Conservation (phyloP, 2,113 vertebrate species). For the Mormoops blainvillei region DNA sequence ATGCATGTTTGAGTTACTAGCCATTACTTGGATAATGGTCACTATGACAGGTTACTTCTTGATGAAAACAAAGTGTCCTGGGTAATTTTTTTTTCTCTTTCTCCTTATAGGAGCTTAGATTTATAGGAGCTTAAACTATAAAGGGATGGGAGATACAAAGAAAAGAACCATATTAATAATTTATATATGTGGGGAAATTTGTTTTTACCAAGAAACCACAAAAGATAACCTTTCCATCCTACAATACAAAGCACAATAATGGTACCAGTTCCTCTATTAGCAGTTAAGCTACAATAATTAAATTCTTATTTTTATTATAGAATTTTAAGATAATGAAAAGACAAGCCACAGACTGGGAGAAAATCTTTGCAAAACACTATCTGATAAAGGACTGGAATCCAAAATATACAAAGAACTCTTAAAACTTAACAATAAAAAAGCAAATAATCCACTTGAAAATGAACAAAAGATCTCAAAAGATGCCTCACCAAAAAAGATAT, state of each 20-base stretch:
- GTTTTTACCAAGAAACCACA: not conserved
- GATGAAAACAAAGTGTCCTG: not conserved
- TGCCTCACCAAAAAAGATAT: not conserved
- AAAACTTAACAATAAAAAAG: not conserved
- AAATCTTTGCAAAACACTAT: not conserved
- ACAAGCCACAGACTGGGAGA: not conserved
- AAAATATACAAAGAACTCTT: not conserved
- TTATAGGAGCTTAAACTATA: not conserved
- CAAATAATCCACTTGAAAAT: not conserved
- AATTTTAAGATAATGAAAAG: not conserved
- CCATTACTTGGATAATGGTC: not conserved
- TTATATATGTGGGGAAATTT: conserved; percentile 8
- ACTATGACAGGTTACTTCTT: not conserved
- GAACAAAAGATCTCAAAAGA: not conserved
- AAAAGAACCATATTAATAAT: conserved; percentile 2
- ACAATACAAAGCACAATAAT: not conserved
- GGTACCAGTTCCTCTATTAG: not conserved
- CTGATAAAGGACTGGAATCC: not conserved
- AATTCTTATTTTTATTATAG: not conserved
- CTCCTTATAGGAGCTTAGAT: not conserved
- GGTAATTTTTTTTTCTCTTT: not conserved
- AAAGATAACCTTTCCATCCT: not conserved
- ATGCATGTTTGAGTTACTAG: not conserved
- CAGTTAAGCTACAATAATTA: not conserved
- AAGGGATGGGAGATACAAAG: not conserved